Evolutionary conservation across 1,140 invertebrate species (phyloP), one percentile per base, ranked within the genome.

Genomic region (Drosophila takahashii): DNA sequence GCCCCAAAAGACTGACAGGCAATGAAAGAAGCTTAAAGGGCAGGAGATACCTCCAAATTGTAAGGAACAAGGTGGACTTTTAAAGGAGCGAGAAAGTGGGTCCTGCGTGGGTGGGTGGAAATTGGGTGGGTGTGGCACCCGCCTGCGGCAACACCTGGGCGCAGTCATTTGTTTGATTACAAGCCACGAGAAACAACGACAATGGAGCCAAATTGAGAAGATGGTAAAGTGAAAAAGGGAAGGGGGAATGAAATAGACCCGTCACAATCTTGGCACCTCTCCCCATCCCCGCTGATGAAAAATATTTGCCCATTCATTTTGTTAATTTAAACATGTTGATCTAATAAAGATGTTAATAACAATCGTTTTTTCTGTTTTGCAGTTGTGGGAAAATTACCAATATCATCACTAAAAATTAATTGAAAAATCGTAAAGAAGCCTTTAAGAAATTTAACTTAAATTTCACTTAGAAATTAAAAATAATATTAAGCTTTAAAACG

Each of bases 151-250:
- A 71, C 81, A 86, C 81, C 81, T 86, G 81, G 60, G 74, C 61
- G 61, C 81, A 87, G 60, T 86, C 83, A 87, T 86, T 86, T 87
- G 77, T 86, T 86, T 86, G 81, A 86, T 87, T 86, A 86, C 83
- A 86, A 74, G 64, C 70, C 75, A 75, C 32, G 44, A 64, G 44
- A 80, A 73, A 73, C 71, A 77, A 74, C 72, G 65, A 80, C 76
- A 84, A 66, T 61, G 70, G 76, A 53, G 42, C 66, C 57, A 53
- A 78, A 41, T 57, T 34, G 32, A 59, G 32, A 59, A 78, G 67
- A 74, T 47, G 58, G 26, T 36, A 77, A 67, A 41, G 51, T 51
- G 51, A 62, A 53, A 36, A 58, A 32, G 9, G 37, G 4, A n/a
- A 45, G n/a, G 47, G 36, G 15, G 11, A 6, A 22, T 8, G 32